Evolutionary conservation across 2,888 invertebrate species (phyloP).

Genomic region (Osmoderma eremita): DNA sequence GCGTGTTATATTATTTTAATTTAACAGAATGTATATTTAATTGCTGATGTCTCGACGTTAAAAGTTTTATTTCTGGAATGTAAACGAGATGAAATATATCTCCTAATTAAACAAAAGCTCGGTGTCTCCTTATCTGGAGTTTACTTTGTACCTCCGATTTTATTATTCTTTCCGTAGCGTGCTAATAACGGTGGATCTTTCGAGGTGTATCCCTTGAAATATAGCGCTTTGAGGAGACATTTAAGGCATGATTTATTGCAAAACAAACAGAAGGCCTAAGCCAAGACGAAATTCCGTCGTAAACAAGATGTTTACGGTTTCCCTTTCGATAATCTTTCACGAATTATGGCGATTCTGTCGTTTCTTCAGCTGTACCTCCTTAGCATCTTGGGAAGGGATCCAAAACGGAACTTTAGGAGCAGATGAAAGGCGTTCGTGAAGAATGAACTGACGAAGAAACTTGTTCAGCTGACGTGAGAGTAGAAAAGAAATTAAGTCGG

Average conservation of each 20-base stretch:
- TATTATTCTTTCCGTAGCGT: background rate
- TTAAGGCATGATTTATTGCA: conserved; percentile 35
- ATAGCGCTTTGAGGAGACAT: background rate
- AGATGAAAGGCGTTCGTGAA: conserved; percentile 23
- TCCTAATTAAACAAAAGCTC: too few relatives aligned
- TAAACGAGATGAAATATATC: too few relatives aligned
- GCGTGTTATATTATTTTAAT: too few relatives aligned
- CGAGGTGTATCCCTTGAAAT: conserved; percentile 7
- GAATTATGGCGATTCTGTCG: conserved; percentile 23
- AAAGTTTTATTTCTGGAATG: too few relatives aligned
- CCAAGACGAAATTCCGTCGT: conserved; percentile 20
- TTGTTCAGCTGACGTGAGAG: conserved; percentile 26
- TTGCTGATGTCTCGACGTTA: too few relatives aligned
- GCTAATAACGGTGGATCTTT: conserved; percentile 16
- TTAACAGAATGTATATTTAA: too few relatives aligned
- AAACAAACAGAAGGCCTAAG: conserved; percentile 10
- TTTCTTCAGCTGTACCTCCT: conserved; percentile 21
- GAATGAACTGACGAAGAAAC: conserved; percentile 29
- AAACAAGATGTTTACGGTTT: conserved; percentile 37
- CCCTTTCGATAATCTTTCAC: conserved; percentile 33
- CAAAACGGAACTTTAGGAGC: background rate
- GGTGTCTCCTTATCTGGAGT: too few relatives aligned
- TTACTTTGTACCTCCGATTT: background rate
- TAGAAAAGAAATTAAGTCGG: conserved; percentile 19
- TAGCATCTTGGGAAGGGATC: background rate